Base-by-base conservation (phyloP, 23 tunicate species). In the Halocynthia aurantium region DNA sequence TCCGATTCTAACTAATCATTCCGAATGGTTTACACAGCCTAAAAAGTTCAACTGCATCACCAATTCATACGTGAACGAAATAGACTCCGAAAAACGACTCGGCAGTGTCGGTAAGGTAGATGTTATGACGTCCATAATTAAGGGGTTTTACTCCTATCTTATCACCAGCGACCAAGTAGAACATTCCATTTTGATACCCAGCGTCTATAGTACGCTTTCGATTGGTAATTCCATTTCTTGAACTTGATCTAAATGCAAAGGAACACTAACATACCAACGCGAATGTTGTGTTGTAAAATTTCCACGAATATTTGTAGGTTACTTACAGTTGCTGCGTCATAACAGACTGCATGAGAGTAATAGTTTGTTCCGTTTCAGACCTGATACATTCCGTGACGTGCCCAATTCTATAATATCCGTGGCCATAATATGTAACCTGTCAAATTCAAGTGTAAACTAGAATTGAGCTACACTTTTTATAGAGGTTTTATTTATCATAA, bases 161-260 rank as follows among this genome's bases (percentile, higher is more conserved):
- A 82, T 76, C 83, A 54, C 85, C 85, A 7, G 77, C 57, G 50
- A 21, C 13, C 21, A 86, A 62, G 53, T 81, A 81, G 61, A 86
- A 86, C 70, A 86, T 52, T 13, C 86, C 93, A 7, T 81, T 85
- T 22, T 86, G 93, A 72, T 86, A 86, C 13, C 81, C 81, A 50
- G 77, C 76, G 66, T 86, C 93, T 0, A 53, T 6, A 20, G 70
- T n/a, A 10, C 77, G 11, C 53, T 40, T 10, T 17, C 69, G 78
- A 53, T 66, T 77, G 7, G 54, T 49, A 7, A 21, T 67, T 10
- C 73, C 86, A 8, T 51, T 21, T 51, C 55, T 62, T 11, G 73
- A 73, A 19, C 72, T 55, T 0, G 71, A 66, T 8, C 81, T 63
- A 52, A 44, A 22, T 13, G 61, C 17, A 78, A 72, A 44, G 40